These are phyloP conservation scores for Fregetta grallaria DNA, from an alignment of 2,113 vertebrate species.

Conservation along the genomic window DNA sequence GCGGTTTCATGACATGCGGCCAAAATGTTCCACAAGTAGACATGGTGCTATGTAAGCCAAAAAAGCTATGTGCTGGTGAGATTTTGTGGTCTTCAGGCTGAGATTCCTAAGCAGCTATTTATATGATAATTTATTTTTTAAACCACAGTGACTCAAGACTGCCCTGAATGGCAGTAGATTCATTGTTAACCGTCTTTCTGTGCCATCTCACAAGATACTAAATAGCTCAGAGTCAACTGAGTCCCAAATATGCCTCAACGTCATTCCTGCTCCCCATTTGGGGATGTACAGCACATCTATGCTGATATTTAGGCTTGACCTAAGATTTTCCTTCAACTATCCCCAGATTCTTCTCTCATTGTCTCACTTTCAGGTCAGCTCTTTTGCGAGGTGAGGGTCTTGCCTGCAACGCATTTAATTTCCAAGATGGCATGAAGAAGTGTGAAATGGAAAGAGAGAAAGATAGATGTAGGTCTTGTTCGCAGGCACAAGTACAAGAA, in stretches of 20 bases:
- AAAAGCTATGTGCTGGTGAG: background rate
- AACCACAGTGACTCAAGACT: conserved; percentile 33
- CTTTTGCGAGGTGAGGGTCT: background rate
- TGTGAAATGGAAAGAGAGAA: background rate
- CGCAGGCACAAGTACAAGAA: background rate
- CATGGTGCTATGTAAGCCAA: background rate
- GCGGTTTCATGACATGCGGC: background rate
- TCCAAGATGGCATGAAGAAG: background rate
- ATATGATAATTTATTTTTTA: conserved; percentile 56
- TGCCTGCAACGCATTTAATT: background rate
- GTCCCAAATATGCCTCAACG: background rate
- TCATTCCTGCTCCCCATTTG: background rate
- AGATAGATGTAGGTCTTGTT: background rate
- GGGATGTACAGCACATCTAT: background rate
- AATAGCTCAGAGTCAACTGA: background rate
- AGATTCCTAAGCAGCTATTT: conserved; percentile 53
- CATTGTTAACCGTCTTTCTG: background rate
- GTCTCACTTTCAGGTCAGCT: background rate
- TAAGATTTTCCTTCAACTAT: background rate
- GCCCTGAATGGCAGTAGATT: conserved; percentile 8
- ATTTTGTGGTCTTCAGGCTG: conserved; percentile 21
- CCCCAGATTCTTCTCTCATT: background rate
- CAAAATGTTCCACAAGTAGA: background rate
- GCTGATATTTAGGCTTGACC: background rate
- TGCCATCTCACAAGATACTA: background rate